These are phyloP conservation scores for Autographa gamma DNA, from an alignment of 2,888 invertebrate genomes.

Conservation along the genomic window DNA sequence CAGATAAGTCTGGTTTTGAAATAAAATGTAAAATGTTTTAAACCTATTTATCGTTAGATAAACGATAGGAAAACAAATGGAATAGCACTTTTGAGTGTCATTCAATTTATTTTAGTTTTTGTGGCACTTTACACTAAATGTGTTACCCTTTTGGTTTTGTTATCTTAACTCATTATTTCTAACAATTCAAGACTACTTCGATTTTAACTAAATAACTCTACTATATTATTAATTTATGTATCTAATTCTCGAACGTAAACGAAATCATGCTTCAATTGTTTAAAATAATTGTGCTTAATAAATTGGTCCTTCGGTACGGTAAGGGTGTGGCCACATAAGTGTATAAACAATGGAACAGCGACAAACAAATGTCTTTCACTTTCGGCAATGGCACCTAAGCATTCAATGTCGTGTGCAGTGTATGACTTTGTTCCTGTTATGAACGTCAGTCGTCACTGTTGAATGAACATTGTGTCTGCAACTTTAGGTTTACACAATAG, in stretches of 20 bases:
- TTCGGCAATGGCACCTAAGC: slow-evolving; percentile 30
- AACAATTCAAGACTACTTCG: too few species aligned
- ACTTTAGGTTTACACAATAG: slow-evolving; percentile 22
- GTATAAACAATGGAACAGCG: neutral
- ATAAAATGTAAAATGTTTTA: slow-evolving; percentile 74
- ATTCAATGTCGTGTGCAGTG: slow-evolving; percentile 35
- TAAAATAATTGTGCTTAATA: neutral
- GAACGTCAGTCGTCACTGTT: slow-evolving; percentile 15
- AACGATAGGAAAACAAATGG: slow-evolving; percentile 57
- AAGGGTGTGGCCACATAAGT: slow-evolving; percentile 3
- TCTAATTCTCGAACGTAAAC: too few species aligned
- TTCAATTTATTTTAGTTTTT: slow-evolving; percentile 59
- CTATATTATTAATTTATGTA: too few species aligned
- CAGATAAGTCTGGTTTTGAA: slow-evolving; percentile 73
- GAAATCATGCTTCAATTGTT: neutral
- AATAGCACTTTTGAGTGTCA: slow-evolving; percentile 61
- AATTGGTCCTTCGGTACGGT: slow-evolving; percentile 3
- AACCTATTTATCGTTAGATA: slow-evolving; percentile 56
- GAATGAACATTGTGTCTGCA: slow-evolving; percentile 14
- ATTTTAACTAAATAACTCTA: too few species aligned
- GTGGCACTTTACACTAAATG: slow-evolving; percentile 30
- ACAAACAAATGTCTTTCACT: slow-evolving; percentile 19
- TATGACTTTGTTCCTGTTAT: slow-evolving; percentile 35
- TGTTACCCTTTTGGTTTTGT: slow-evolving; percentile 18
- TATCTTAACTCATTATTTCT: slow-evolving; percentile 20